Conservation (phyloP, 1,140 invertebrate species). For the Papilio glaucus region DNA sequence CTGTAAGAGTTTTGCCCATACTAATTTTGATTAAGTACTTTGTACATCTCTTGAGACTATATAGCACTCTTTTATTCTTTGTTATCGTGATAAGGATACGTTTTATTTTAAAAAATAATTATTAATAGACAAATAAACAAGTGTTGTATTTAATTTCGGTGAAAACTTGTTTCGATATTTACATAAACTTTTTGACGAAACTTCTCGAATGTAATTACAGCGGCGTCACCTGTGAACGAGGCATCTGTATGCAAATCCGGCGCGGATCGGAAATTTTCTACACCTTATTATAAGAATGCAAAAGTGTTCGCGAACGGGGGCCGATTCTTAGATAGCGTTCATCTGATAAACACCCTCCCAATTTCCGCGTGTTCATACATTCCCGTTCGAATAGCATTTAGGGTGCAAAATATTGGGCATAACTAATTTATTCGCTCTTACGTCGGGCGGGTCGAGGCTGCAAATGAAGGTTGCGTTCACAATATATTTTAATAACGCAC, state of each 20-base stretch:
- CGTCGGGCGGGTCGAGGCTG: constrained; percentile 51
- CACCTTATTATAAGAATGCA: constrained; percentile 76
- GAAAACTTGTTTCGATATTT: constrained; percentile 49
- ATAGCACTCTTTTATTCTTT: no score
- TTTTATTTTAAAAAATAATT: background rate
- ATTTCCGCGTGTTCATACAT: constrained; percentile 74
- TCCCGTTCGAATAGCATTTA: constrained; percentile 76
- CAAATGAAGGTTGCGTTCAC: constrained; percentile 69
- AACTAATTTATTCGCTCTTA: constrained; percentile 80
- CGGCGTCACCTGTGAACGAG: constrained; percentile 73
- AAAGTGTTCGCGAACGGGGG: constrained; percentile 56
- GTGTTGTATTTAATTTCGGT: constrained; percentile 36
- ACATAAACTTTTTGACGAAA: constrained; percentile 68
- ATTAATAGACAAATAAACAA: background rate
- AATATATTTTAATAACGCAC: constrained; percentile 82
- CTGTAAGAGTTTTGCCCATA: no score
- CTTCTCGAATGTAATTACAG: constrained; percentile 75
- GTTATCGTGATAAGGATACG: no score
- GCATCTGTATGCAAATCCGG: constrained; percentile 73
- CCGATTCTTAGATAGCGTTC: constrained; percentile 61
- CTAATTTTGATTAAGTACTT: no score
- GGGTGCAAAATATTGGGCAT: constrained; percentile 81
- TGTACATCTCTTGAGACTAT: no score
- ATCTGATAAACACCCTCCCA: constrained; percentile 77
- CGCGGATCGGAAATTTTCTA: constrained; percentile 68